phyloP scores from a whole-genome alignment of 1,140 invertebrate species.

The Zaprionus davidi region DNA sequence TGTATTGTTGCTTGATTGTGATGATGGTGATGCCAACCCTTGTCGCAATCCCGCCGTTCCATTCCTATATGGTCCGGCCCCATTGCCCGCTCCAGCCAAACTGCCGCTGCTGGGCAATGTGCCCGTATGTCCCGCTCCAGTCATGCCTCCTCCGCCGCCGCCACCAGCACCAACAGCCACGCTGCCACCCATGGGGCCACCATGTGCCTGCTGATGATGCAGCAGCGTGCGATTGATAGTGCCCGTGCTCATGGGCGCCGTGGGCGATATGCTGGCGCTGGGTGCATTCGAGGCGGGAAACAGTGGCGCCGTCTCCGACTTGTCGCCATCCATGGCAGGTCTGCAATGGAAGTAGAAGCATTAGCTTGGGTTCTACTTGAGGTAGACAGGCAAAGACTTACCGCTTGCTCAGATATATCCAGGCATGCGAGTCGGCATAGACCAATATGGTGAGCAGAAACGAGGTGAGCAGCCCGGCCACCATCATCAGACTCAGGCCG shows the following conservation, averaged over 20 bases:
- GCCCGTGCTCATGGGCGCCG: slow-evolving; percentile 73
- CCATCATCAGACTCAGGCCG: slow-evolving; percentile 91
- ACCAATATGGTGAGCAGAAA: slow-evolving; percentile 94
- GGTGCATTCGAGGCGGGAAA: slow-evolving; percentile 81
- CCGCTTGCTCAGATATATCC: slow-evolving; percentile 96
- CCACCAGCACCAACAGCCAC: slow-evolving; percentile 35
- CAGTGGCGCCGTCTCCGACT: slow-evolving; percentile 78
- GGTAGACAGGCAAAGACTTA: slow-evolving; percentile 4
- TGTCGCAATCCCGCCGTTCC: slow-evolving; percentile 79
- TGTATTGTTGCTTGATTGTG: slow-evolving; percentile 72
- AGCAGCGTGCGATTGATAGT: slow-evolving; percentile 83
- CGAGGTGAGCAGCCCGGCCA: slow-evolving; percentile 89
- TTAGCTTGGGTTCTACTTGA: not conserved
- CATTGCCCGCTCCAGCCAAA: slow-evolving; percentile 46
- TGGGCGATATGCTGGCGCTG: slow-evolving; percentile 80
- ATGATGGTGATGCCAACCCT: slow-evolving; percentile 83
- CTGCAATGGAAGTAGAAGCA: slow-evolving; percentile 22
- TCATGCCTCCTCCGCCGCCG: slow-evolving; percentile 9
- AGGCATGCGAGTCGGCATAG: slow-evolving; percentile 97
- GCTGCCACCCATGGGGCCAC: slow-evolving; percentile 34
- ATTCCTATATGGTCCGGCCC: slow-evolving; percentile 64
- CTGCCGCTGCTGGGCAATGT: slow-evolving; percentile 57
- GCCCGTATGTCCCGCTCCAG: slow-evolving; percentile 42
- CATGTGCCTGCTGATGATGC: slow-evolving; percentile 80
- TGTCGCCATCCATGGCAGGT: slow-evolving; percentile 74